phyloP scores from a whole-genome alignment of 1,140 invertebrate genomes.

The Scaptodrosophila lebanonensis region DNA sequence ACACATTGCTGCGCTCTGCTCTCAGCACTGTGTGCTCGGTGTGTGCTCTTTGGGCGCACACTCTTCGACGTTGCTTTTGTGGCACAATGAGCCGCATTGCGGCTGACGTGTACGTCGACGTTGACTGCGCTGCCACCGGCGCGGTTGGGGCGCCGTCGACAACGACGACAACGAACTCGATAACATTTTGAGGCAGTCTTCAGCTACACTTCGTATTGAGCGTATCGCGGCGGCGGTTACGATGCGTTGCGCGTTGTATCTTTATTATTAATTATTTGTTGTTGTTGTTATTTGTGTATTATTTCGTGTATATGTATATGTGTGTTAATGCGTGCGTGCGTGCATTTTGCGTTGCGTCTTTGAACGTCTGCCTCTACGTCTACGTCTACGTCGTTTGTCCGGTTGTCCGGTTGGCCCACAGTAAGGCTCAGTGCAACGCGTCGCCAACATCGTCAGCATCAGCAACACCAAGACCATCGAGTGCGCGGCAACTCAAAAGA shows the following conservation, averaged over 20 bases:
- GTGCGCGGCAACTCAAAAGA: too few relatives aligned
- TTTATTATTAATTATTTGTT: slow-evolving; percentile 76
- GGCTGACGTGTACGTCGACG: slow-evolving; percentile 31
- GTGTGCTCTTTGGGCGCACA: slow-evolving; percentile 7
- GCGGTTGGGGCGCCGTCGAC: neutral
- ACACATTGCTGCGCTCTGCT: too few relatives aligned
- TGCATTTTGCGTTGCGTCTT: slow-evolving; percentile 26
- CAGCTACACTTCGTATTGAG: slow-evolving; percentile 77
- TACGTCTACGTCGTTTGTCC: neutral
- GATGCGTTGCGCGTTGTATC: slow-evolving; percentile 76
- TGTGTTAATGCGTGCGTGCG: slow-evolving; percentile 1
- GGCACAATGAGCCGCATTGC: slow-evolving; percentile 52
- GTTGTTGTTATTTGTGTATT: slow-evolving; percentile 49
- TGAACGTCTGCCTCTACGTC: too few relatives aligned
- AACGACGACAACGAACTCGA: slow-evolving; percentile 76
- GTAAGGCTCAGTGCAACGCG: too few relatives aligned
- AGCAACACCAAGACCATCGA: too few relatives aligned
- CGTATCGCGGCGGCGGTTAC: slow-evolving; percentile 76
- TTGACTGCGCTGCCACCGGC: slow-evolving; percentile 14
- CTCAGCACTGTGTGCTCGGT: too few relatives aligned
- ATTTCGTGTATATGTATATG: slow-evolving; percentile 2
- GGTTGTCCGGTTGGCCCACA: slow-evolving; percentile 10
- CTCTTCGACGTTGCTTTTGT: slow-evolving; percentile 34
- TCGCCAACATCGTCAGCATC: too few relatives aligned
- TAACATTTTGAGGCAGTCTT: slow-evolving; percentile 78